Base-by-base conservation (phyloP, 2,797 vertebrate genomes). In the Gymnoscopelus microlampas region DNA sequence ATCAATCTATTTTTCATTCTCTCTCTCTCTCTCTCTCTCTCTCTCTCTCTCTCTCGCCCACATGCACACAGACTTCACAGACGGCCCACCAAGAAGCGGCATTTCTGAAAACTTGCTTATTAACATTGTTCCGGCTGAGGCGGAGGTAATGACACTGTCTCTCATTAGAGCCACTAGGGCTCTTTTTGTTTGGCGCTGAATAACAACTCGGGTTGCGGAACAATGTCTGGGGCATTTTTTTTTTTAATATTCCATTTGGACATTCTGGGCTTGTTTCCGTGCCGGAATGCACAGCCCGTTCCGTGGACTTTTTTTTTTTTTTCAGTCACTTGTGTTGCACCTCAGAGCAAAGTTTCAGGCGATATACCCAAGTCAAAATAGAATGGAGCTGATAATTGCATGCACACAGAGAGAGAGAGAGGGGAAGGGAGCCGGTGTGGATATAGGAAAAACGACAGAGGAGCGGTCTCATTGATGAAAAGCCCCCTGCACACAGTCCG, bases 131-230 rank as follows among this genome's bases (percentile, higher is more conserved):
- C 54, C 9, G 35, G 57, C 61, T 63, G 78, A 68, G 68, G 71
- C 80, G 79, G 68, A 54, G 3, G 5, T 80, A 77, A 79, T 76
- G 73, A 75, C 76, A 74, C 74, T 69, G 73, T 70, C 63, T 71
- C 78, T 85, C 74, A 77, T 88, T 87, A 83, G 19, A 19, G 70
- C 77, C 64, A n/a, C n/a, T n/a, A 70, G 64, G 75, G 32, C 68
- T 58, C 53, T 32, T 79, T 73, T 44, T 2, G 7, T 63, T 19
- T 76, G 29, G 63, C 60, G 70, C 66, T 61, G 67, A 73, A 73
- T 78, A 80, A 80, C 65, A 80, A 69, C 50, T 76, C 48, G 57
- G 62, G 68, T 70, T 67, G 53, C 54, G 39, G 8, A 76, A 70
- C 55, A 51, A 44, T 44, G 63, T 71, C 72, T 48, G 4, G 13